Evolutionary conservation across 2,113 vertebrate species (phyloP), one percentile per base, ranked within the genome.

Genomic region (Athene noctua): DNA sequence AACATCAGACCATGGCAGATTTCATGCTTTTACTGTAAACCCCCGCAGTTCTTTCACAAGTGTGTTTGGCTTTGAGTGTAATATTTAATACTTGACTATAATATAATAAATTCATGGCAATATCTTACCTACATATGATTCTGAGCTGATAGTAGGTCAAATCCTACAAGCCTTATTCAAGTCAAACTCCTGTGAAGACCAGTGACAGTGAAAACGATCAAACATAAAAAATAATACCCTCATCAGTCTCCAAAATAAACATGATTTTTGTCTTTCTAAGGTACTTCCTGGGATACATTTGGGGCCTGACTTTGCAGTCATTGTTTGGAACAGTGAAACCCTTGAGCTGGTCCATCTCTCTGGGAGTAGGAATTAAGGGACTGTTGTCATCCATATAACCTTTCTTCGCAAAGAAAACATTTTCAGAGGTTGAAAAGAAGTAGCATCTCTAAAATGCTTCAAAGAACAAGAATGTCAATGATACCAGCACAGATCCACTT

Each of bases 391-490:
- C 59, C 13, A 46, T 23, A 11, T 11, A 77, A 49, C 12, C 8
- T 71, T 88, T 73, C 52, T 83, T 82, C 2, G 3, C 46, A 2
- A 6, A 83, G 47, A 26, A 91, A 86, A 66, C 4, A 42, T 73
- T 96, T 95, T 77, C 72, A 88, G 80, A 95, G 9, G 15, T 89
- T 84, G 85, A 93, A 91, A 92, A 94, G 68, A 5, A 87, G 17
- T 73, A 80, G 14, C 9, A 25, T 2, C 12, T 87, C 90, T 74
- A 93, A 88, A 80, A 55, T 42, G 36, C 30, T 83, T 92, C 29
- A 42, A 71, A 85, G 44, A 80, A 5, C 22, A 63, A 74, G 51
- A 52, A 58, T 38, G 9, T 1, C 40, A 72, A 18, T 40, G n/a
- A 15, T 66, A 65, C 34, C 0, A 0, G 29, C 27, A 20, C 4